Evolutionary conservation across 2,888 invertebrate genomes (phyloP).

Genomic region (Caradrina clavipalpis): DNA sequence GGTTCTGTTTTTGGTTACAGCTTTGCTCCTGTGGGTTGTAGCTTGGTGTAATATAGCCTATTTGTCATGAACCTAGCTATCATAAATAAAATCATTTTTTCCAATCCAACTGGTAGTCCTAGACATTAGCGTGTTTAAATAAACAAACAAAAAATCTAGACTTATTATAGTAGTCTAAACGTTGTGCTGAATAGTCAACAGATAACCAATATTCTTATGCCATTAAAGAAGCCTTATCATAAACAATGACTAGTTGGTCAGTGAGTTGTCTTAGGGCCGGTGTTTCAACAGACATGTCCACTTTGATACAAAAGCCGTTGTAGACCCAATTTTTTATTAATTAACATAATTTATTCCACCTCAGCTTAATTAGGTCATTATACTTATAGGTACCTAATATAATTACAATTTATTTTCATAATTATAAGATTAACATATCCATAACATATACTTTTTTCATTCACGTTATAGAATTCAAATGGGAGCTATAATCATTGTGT

Average conservation of each 20-base stretch:
- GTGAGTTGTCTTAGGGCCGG: no score
- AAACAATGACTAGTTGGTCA: not conserved
- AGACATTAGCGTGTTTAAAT: no score
- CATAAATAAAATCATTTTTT: no score
- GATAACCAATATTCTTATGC: not conserved
- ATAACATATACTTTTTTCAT: not conserved
- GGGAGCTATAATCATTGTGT: slow-evolving; percentile 17
- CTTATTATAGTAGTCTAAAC: not conserved
- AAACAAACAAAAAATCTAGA: no score
- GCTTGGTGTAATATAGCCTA: no score
- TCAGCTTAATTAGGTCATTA: not conserved
- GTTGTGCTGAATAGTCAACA: not conserved
- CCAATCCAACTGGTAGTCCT: no score
- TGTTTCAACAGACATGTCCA: not conserved
- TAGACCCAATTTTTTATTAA: no score
- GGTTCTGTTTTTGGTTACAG: no score
- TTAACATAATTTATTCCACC: no score
- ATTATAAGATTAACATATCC: not conserved
- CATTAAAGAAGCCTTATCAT: not conserved
- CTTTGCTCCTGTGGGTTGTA: no score
- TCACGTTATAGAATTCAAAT: not conserved
- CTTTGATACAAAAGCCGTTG: not conserved
- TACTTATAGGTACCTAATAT: not conserved
- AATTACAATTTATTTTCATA: not conserved
- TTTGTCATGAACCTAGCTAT: no score